These are phyloP conservation scores for Brachyistius frenatus DNA, from an alignment of 2,113 vertebrate genomes.

Conservation along the genomic window DNA sequence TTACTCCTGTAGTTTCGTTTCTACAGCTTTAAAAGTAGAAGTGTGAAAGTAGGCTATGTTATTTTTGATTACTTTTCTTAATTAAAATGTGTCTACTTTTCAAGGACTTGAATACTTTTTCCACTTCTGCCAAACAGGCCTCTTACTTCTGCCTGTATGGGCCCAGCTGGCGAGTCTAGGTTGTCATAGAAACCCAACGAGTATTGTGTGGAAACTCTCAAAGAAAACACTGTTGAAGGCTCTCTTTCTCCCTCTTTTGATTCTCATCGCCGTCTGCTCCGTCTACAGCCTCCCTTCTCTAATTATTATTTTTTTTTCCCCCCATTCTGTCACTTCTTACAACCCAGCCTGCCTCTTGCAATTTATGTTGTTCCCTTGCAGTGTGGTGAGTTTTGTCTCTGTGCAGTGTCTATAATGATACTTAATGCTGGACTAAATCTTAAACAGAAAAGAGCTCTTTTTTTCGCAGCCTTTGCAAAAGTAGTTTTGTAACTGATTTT, in stretches of 20 bases:
- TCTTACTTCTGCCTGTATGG: constrained; percentile 68
- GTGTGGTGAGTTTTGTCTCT: constrained; percentile 8
- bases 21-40: too few relatives aligned
- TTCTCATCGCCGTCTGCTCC: constrained; percentile 54
- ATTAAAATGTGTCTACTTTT: neutral
- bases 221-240: constrained; percentile 64
- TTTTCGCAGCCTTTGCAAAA: constrained; percentile 26
- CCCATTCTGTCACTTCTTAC: constrained; percentile 18
- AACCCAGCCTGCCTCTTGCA: constrained; percentile 24
- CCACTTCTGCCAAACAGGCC: constrained; percentile 37
- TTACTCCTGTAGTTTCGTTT: too few relatives aligned
- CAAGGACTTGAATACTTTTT: constrained; percentile 24
- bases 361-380: constrained; percentile 36
- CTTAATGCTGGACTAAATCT: constrained; percentile 24
- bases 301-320: neutral
- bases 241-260: constrained; percentile 62
- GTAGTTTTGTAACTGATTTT: constrained; percentile 24
- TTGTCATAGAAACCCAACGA: constrained; percentile 77
- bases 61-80: neutral
- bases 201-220: constrained; percentile 72
- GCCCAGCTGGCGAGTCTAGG: constrained; percentile 75
- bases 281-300: constrained; percentile 8
- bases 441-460: constrained; percentile 23
- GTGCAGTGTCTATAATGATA: neutral
- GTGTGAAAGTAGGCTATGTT: too few relatives aligned